Conservation (phyloP, 2,888 invertebrate genomes). For the Epistrophe grossulariae region DNA sequence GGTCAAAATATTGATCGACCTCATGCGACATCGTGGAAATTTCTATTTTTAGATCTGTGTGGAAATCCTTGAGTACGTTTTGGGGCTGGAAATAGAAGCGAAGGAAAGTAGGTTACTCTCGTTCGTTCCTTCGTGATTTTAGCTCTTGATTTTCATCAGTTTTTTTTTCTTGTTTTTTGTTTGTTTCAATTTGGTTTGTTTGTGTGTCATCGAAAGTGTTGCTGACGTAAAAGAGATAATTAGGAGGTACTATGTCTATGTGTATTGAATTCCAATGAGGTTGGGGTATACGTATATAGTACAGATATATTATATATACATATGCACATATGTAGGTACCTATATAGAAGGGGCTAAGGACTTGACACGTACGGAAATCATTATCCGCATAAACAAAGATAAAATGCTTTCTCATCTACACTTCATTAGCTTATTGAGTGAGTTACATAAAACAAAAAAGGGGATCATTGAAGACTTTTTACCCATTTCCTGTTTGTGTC, state of each 20-base stretch:
- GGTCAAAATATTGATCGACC: slow-evolving; percentile 77
- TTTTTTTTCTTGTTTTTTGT: slow-evolving; percentile 41
- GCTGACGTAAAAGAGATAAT: slow-evolving; percentile 48
- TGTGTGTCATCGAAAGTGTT: slow-evolving; percentile 63
- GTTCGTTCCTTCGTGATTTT: slow-evolving; percentile 66
- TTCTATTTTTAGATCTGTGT: slow-evolving; percentile 76
- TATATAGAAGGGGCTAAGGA: neutral
- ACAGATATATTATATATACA: neutral
- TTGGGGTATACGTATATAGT: neutral
- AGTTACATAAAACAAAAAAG: slow-evolving; percentile 23
- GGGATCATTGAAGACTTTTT: slow-evolving; percentile 19
- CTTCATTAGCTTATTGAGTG: slow-evolving; percentile 46
- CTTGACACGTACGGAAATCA: slow-evolving; percentile 43
- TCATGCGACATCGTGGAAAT: slow-evolving; percentile 77
- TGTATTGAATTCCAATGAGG: slow-evolving; percentile 4
- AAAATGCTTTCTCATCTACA: slow-evolving; percentile 42
- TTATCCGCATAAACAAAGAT: slow-evolving; percentile 36
- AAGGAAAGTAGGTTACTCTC: slow-evolving; percentile 74
- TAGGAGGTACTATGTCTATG: slow-evolving; percentile 38
- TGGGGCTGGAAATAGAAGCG: slow-evolving; percentile 44
- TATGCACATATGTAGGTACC: neutral
- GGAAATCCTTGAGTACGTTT: slow-evolving; percentile 63
- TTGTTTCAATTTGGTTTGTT: slow-evolving; percentile 33
- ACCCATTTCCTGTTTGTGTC: neutral
- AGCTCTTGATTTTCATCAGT: slow-evolving; percentile 44